Base-by-base conservation (phyloP, 2,888 invertebrate species). In the Eupithecia exiguata region DNA sequence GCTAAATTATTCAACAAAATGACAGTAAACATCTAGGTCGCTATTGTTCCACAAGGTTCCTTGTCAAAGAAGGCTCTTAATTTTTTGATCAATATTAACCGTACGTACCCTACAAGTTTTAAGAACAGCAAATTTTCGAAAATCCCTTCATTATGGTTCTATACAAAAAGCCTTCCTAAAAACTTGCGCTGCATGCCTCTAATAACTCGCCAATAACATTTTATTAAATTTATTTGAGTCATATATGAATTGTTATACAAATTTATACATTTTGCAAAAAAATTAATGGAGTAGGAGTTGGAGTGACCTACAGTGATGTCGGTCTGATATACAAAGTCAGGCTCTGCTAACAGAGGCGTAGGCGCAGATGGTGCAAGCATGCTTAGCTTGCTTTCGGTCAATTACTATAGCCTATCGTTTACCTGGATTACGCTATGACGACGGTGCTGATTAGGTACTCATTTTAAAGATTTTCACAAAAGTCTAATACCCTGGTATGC, bases 21-120 rank as follows among this genome's bases (percentile, higher is more conserved):
- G 84, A 83, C 88, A 89, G 91, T 91, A 53, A 53, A 53, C 49
- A 63, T 91, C 84, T 92, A 88, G 92, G 92, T 88, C 92, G 88
- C 83, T 85, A 78, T 84, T 84, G 77, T 78, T 83, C 81, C 76
- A 80, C 79, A 81, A 84, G 84, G 86, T 86, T 46, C 10, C 74
- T 68, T 68, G 70, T 74, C 70, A 49, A 49, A 30, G 62, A 68
- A 70, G n/a, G 63, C 25, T 21, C 58, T 25, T n/a, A 36, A n/a
- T n/a, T n/a, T n/a, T n/a, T n/a, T n/a, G n/a, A n/a, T 49, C 49
- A 49, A n/a, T n/a, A 30, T 3, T 30, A 30, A 30, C 30, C 30
- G 30, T 30, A 30, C 30, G 30, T 30, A 4, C 30, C 30, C 2
- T 30, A 30, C 30, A 4, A 30, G 30, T 30, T 30, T 30, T 30